Evolutionary conservation across 2,113 vertebrate genomes (phyloP).

Genomic region (Myrmecophaga tridactyla): DNA sequence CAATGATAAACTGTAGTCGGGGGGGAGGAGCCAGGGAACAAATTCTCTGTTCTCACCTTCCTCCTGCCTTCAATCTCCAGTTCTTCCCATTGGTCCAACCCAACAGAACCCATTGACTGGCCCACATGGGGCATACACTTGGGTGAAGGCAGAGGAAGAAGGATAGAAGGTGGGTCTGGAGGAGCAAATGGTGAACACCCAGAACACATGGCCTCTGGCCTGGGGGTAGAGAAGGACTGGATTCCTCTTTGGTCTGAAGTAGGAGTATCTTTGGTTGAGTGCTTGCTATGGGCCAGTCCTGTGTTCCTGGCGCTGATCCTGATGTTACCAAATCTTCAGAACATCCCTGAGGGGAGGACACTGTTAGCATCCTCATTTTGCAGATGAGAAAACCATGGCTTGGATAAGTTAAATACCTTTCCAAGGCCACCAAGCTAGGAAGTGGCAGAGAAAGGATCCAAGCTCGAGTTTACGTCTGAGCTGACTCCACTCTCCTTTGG

Average conservation of each 20-base stretch:
- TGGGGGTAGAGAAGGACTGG: background rate
- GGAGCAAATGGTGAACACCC: background rate
- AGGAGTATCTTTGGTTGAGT: background rate
- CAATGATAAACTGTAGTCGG: background rate
- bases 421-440: background rate
- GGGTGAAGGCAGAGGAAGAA: background rate
- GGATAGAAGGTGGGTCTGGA: background rate
- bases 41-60: accelerated
- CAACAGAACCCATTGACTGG: no score
- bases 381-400: background rate
- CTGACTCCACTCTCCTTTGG: background rate
- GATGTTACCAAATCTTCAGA: background rate
- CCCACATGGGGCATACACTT: background rate
- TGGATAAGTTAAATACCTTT: background rate
- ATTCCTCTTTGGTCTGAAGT: background rate
- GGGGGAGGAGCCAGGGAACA: background rate
- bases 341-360: background rate
- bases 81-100: background rate
- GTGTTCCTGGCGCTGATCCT: background rate
- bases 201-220: accelerated
- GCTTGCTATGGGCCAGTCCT: background rate
- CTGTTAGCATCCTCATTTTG: no score
- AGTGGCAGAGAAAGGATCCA: background rate
- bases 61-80: accelerated
- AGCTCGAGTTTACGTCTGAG: background rate